These are phyloP conservation scores for Mycalesis mineus DNA, from an alignment of 2,888 invertebrate species.

Conservation along the genomic window DNA sequence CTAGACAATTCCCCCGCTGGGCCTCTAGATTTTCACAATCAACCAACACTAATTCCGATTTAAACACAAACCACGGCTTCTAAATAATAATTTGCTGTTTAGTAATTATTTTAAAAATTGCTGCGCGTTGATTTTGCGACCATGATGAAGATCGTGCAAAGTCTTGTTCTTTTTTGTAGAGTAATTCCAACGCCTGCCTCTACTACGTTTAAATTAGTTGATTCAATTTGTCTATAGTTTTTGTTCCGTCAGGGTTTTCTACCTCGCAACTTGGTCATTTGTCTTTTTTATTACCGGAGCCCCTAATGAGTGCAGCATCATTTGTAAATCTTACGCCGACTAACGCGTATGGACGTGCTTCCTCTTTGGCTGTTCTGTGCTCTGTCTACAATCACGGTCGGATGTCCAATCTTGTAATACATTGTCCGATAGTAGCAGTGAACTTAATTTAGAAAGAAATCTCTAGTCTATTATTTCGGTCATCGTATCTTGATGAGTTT, in stretches of 20 bases:
- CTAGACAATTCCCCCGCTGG: constrained; percentile 28
- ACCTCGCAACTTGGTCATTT: constrained; percentile 39
- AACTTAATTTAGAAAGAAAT: constrained; percentile 26
- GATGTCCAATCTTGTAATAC: constrained; percentile 10
- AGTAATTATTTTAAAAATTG: background rate
- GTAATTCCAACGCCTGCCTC: constrained; percentile 33
- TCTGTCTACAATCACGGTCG: constrained; percentile 7
- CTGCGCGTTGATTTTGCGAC: constrained; percentile 4
- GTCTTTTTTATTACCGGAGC: constrained; percentile 49
- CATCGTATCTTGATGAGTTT: constrained; percentile 44
- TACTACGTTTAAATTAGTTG: constrained; percentile 49
- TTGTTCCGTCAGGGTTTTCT: constrained; percentile 50
- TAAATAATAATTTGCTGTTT: background rate
- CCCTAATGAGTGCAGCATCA: constrained; percentile 54
- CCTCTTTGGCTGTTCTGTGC: constrained; percentile 16
- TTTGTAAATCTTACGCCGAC: constrained; percentile 55
- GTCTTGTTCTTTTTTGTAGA: constrained; percentile 13
- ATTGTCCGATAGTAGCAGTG: constrained; percentile 14
- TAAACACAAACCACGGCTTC: constrained; percentile 16
- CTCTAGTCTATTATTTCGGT: constrained; percentile 28
- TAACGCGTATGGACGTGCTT: constrained; percentile 10
- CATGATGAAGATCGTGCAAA: constrained; percentile 15
- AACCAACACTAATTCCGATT: constrained; percentile 29
- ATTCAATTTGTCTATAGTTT: constrained; percentile 66
- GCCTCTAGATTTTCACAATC: constrained; percentile 32